Base-by-base conservation (phyloP, 2,797 vertebrate species). In the Catostomus latipinnis region DNA sequence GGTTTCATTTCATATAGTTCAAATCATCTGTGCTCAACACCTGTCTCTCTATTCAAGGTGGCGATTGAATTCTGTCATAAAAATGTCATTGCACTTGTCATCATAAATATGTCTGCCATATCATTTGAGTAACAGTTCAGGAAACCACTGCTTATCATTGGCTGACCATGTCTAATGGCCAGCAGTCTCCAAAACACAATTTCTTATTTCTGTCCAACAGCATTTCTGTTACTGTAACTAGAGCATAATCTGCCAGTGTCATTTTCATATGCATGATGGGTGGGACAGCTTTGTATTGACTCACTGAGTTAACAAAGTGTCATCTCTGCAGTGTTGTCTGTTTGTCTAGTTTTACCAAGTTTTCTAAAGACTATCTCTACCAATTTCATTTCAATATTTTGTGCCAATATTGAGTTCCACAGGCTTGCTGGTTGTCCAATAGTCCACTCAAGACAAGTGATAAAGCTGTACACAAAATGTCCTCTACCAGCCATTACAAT, bases 41-140 rank as follows among this genome's bases (percentile, higher is more conserved):
- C 14, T 63, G 13, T 78, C 22, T 76, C 10, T 75, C 10, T 85
- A 0, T 18, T 62, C 3, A 88, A 98, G 96, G 92, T 98, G 83
- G 95, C 96, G 85, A 97, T 98, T 5, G 96, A 98, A 88, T 97
- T 98, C 16, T 96, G 56, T 14, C 48, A 61, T 76, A 57, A 66
- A 58, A 12, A 22, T 69, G n/a, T 5, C 4, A 12, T 1, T 34
- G 18, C n/a, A 43, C 11, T 62, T 60, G 10, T 22, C 8, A 6
- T 50, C 18, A 52, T 71, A 45, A 69, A 5, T 12, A 1, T 78
- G 18, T 61, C 57, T 78, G 56, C 34, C 34, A 68, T 70, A 49
- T 75, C 14, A 76, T 73, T 71, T n/a, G 58, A 71, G 6, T 80
- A 76, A 87, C 81, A 83, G 72, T 72, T 83, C 83, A 90, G 90